phyloP scores from a whole-genome alignment of 2,888 invertebrate genomes.

The Macroteleia sp. region DNA sequence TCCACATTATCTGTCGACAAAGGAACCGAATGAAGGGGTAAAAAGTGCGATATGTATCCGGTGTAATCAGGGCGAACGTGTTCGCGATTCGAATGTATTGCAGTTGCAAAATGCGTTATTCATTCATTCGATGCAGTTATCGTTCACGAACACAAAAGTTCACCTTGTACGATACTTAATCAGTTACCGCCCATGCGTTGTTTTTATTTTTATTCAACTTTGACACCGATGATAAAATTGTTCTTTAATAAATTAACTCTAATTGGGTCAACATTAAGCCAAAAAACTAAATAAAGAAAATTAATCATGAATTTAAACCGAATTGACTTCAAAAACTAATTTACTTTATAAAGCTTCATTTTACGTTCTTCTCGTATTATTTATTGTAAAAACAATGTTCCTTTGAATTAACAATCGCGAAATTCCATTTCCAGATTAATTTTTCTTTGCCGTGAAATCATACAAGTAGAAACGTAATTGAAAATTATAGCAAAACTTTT shows the following conservation, averaged over 20 bases:
- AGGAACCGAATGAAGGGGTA: constrained; percentile 33
- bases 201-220: constrained; percentile 26
- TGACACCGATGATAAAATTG: constrained; percentile 14
- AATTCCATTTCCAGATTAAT: no score
- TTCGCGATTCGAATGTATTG: constrained; percentile 35
- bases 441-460: no score
- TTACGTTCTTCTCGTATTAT: not conserved
- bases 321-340: no score
- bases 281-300: no score
- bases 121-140: constrained; percentile 52
- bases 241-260: not conserved
- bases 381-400: no score
- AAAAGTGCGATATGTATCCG: constrained; percentile 39
- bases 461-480: no score
- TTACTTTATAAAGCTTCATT: no score
- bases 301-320: no score
- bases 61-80: constrained; percentile 44
- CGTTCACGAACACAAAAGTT: constrained; percentile 42
- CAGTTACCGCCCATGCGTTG: constrained; percentile 44
- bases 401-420: no score
- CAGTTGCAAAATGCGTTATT: constrained; percentile 49
- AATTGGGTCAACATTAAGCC: constrained; percentile 17
- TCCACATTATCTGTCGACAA: constrained; percentile 48
- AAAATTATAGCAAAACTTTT: no score
- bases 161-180: constrained; percentile 49